Evolutionary conservation across 2,797 vertebrate genomes (phyloP), one percentile per base, ranked within the genome.

Genomic region (Notoglanidium macrostoma): DNA sequence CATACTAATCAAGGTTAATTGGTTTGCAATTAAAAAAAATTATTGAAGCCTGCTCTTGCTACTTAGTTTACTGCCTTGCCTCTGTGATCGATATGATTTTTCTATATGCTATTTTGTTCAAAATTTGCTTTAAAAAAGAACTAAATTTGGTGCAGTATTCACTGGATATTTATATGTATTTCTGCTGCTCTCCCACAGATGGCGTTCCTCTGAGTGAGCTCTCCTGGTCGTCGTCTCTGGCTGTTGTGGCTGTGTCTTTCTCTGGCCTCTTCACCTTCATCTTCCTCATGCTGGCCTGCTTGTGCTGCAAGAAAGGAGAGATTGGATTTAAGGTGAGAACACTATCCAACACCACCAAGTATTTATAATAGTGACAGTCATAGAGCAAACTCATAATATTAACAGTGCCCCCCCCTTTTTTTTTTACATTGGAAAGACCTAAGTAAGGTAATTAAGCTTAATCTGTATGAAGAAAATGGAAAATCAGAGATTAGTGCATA

Each of bases 251-350:
- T 0, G 95, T 96, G 89, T 97, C 97, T 83, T 96, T 97, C 93
- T 97, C 96, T 0, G 97, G 96, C 8, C 96, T 97, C 91, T 95
- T 97, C 93, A 95, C 96, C 2, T 95, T 96, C 90, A 94, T 97
- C 90, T 96, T 96, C 96, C 96, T 97, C 95, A 97, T 97, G 96
- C 88, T 97, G 94, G 96, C 96, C 91, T 97, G 97, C 83, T 91
- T 97, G 94, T 97, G 97, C 94, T 97, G 97, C 92, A 97, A 97
- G 94, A 96, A 96, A 92, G 96, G 96, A 4, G 95, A 96, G 93
- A 96, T 97, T 2, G 96, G 97, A 89, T 97, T 97, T 94, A 97
- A 97, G 96, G 96, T 97, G 92, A 96, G 96, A 78, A 21, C 46
- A 49, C 85, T 0, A 54, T 35, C 15, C n/a, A 80, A 80, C 21